These are phyloP conservation scores for Ectropis grisescens DNA, from an alignment of 1,140 invertebrate genomes.

Conservation along the genomic window DNA sequence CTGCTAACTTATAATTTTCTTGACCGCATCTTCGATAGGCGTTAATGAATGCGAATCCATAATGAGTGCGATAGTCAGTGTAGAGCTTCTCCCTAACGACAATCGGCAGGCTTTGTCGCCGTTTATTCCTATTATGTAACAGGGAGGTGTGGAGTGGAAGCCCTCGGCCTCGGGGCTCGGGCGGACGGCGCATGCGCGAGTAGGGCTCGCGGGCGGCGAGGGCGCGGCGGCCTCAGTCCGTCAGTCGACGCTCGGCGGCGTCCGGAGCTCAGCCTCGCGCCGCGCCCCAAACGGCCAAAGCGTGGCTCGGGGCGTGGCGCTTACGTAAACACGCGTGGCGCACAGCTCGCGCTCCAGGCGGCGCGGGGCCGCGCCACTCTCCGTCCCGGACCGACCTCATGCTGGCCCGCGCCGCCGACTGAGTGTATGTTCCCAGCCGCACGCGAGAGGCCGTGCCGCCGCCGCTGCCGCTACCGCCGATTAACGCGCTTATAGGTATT, in stretches of 20 bases:
- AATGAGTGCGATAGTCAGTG: too few species aligned
- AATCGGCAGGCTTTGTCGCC: too few species aligned
- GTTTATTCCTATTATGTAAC: slow-evolving; percentile 51
- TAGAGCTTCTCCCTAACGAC: too few species aligned
- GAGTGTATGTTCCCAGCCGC: slow-evolving; percentile 45
- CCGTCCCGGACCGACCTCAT: slow-evolving; percentile 61
- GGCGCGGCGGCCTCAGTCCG: slow-evolving; percentile 60
- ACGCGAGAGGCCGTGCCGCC: slow-evolving; percentile 43
- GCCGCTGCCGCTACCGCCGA: slow-evolving; percentile 48
- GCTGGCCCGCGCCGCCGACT: slow-evolving; percentile 50
- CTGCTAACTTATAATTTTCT: too few species aligned
- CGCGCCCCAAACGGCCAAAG: slow-evolving; percentile 61
- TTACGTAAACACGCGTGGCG: slow-evolving; percentile 65
- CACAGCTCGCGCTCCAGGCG: slow-evolving; percentile 30
- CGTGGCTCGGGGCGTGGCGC: slow-evolving; percentile 67
- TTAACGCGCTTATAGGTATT: slow-evolving; percentile 58
- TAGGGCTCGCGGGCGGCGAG: slow-evolving; percentile 6
- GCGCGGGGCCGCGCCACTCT: slow-evolving; percentile 44
- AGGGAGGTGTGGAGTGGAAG: slow-evolving; percentile 35
- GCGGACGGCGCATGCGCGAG: neutral
- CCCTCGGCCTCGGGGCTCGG: slow-evolving; percentile 20
- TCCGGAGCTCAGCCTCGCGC: slow-evolving; percentile 59
- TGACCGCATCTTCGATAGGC: too few species aligned
- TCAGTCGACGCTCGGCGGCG: slow-evolving; percentile 64
- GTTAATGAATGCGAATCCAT: too few species aligned